Base-by-base conservation (phyloP, 2,797 vertebrate genomes). In the Todus mexicanus region DNA sequence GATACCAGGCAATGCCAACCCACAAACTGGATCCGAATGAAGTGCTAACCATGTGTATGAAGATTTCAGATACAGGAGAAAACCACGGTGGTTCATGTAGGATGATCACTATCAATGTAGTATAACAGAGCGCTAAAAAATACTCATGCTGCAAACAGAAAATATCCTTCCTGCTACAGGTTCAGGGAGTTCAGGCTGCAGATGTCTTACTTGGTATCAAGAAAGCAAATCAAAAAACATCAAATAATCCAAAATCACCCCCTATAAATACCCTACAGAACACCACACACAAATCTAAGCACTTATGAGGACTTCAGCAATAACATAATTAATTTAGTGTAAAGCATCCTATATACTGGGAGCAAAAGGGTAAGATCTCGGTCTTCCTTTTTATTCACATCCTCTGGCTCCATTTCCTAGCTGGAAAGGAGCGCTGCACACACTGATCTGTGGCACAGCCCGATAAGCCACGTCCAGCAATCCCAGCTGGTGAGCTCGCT, bases 11-110 rank as follows among this genome's bases (percentile, higher is more conserved):
- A 86, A 23, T 4, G 33, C 50, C 12, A 7, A 60, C 47, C 64
- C 40, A 40, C 8, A 57, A 42, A 8, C 29, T 15, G 19, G 27
- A 50, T 33, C 37, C 0, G 0, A n/a, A 0, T 18, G 7, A 69
- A 69, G 65, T 2, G 3, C 21, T 11, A 37, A 25, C 15, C 3
- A 5, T 0, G 0, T 0, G 2, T 13, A 15, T 0, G 1, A 59
- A 33, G 54, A 42, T 22, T 60, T 50, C 26, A 25, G 59, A n/a
- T 6, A 42, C 0, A 37, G 1, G 23, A 26, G 8, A 71, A 23
- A 63, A 26, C 48, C 6, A 7, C 0, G 0, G 23, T 6, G 18
- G 33, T 13, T 68, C 27, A 37, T 81, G 33, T 11, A 37, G 10
- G 11, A 12, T 1, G 2, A 29, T 5, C 26, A 1, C 15, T 43